Base-by-base conservation (phyloP, 1,140 invertebrate species). In the Lasioglossum albipes region DNA sequence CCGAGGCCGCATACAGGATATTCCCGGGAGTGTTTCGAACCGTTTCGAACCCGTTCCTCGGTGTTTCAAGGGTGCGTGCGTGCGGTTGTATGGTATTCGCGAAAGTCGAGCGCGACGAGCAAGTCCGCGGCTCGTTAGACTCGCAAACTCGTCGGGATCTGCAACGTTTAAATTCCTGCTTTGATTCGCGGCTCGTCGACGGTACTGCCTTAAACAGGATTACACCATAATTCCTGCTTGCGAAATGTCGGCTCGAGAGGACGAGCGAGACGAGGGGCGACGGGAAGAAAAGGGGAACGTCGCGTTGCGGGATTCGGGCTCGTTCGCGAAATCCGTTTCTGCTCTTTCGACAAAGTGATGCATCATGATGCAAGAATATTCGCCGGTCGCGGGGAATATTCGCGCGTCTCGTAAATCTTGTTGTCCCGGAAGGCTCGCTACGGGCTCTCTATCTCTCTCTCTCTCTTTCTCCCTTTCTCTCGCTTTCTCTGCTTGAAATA, bases 341-440 rank as follows among this genome's bases (percentile, higher is more conserved):
- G 72, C 82, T 20, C 57, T 76, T 84, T 85, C 72, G 73, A 71
- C 69, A 85, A 73, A 84, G 84, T 59, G 78, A 76, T 52, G 82
- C 84, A 81, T 85, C 76, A 84, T 76, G 82, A 79, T 84, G 72
- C 77, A 71, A 80, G 78, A 76, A 80, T 84, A 75, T 80, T 84
- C 62, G 75, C 75, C 66, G 45, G 67, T 78, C 70, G 67, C 27
- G 81, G 71, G 57, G 75, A 77, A 77, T 49, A 84, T 84, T 84
- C 83, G 77, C 49, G 62, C 61, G 70, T 49, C 67, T 66, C 68
- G 72, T 80, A 84, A 85, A 84, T 84, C 77, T 84, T 67, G n/a
- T 49, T 27, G 41, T 64, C 49, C 83, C 41, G 83, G 57, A 83
- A 68, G 64, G n/a, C 70, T 36, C n/a, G 49, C 67, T 49, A 10